Base-by-base conservation (phyloP, 2,113 vertebrate genomes). In the Microtus ochrogaster region DNA sequence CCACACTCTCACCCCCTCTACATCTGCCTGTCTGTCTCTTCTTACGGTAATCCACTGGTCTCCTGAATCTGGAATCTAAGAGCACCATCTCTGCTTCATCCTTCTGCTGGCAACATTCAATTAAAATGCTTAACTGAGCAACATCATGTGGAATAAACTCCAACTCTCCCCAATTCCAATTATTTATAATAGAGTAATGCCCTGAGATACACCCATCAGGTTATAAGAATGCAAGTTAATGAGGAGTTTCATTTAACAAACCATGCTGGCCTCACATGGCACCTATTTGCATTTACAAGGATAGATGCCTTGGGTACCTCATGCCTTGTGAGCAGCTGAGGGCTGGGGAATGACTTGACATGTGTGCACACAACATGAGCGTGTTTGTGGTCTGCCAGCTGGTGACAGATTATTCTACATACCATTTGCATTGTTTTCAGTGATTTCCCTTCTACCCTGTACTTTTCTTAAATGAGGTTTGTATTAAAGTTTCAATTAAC, bases 171-270 rank as follows among this genome's bases (percentile, higher is more conserved):
- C n/a, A 61, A 16, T 1, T 47, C 78, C 82, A 91, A 90, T 83
- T 79, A 95, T 72, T 74, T 94, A 39, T 90, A 93, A 91, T 58
- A 94, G 17, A 47, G 26, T 72, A 95, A 95, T 65, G 87, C 12
- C 52, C 77, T 86, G 36, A 94, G n/a, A 94, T 33, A 73, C 0
- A 91, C 65, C 28, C n/a, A 87, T 77, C 74, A 92, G 28, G 58
- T 93, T 65, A 76, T 3, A 91, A 76, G 41, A 96, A 94, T 76
- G 81, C 44, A 83, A 79, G 33, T 73, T 97, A 87, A 95, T 86
- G 74, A 93, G 74, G 33, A 91, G 78, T 84, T 94, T 74, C 61
- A 94, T 87, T 74, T 90, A 82, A 87, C 90, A 96, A 89, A 88
- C 39, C 47, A 47, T 19, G 33, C 91, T 95, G 8, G 3, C 83